Conservation (phyloP, 2,113 vertebrate species). For the Xyliphius kryptos region DNA sequence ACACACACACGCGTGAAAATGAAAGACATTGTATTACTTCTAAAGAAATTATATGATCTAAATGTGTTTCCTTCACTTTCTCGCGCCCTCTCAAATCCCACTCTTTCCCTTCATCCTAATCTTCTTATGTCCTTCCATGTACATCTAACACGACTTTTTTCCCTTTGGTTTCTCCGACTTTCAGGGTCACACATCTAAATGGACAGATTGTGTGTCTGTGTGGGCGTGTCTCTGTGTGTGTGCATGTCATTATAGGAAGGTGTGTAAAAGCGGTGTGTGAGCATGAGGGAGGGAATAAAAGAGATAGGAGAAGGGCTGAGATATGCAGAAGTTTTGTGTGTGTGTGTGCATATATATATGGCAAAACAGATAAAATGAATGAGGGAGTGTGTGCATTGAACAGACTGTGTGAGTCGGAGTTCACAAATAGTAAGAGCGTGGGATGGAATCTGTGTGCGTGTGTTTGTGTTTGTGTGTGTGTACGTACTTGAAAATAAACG, state of each 20-base stretch:
- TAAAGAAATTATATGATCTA: background rate
- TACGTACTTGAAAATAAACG: conserved; percentile 8
- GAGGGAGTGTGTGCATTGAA: background rate
- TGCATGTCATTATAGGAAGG: conserved; percentile 16
- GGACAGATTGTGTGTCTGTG: background rate
- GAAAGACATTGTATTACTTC: background rate
- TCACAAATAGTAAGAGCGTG: conserved; percentile 25
- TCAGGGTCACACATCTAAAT: conserved; percentile 5
- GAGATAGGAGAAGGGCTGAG: conserved; percentile 28
- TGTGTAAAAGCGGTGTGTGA: conserved; percentile 20
- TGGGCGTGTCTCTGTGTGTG: too few species aligned
- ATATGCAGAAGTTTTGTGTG: conserved; percentile 22
- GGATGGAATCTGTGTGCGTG: conserved; percentile 25
- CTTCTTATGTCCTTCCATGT: conserved; percentile 5
- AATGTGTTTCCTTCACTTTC: conserved; percentile 19
- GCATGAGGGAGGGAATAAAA: conserved; percentile 16
- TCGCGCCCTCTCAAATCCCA: conserved; percentile 11
- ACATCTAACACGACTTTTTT: background rate
- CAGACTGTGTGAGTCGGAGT: conserved; percentile 19
- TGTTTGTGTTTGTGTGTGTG: too few species aligned
- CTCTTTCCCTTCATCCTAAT: conserved; percentile 21
- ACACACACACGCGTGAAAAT: background rate
- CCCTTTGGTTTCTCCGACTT: conserved; percentile 15
- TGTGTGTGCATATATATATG: conserved; percentile 1
- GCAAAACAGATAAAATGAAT: conserved; percentile 3